Evolutionary conservation across 2,797 vertebrate species (phyloP).

Genomic region (Oceanodroma leucorhoa): DNA sequence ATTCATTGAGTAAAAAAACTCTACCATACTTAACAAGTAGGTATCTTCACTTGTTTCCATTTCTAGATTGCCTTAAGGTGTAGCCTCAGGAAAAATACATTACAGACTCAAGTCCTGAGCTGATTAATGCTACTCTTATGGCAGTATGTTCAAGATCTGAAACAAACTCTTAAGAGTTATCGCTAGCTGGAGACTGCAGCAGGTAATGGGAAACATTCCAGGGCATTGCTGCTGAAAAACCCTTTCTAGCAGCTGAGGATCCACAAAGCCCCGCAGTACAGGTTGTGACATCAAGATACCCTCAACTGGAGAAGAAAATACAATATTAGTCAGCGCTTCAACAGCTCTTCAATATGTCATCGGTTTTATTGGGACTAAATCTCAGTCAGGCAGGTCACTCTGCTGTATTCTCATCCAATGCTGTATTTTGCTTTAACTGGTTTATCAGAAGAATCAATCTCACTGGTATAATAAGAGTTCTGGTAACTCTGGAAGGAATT

Average conservation of each 20-base stretch:
- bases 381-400: not conserved
- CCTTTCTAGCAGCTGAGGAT: not conserved
- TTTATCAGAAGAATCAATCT: slow-evolving; percentile 37
- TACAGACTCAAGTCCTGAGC: not conserved
- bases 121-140: not conserved
- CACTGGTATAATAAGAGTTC: not conserved
- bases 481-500: slow-evolving; percentile 14
- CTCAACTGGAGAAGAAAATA: slow-evolving; percentile 1
- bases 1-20: not conserved
- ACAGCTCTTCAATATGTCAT: not conserved
- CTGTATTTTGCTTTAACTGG: not conserved
- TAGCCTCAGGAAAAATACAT: slow-evolving; percentile 49
- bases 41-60: not conserved
- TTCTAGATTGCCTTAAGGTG: slow-evolving; percentile 49
- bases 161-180: not conserved
- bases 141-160: not conserved
- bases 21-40: not conserved
- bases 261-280: not conserved
- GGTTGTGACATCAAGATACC: not conserved
- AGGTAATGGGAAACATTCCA: not conserved
- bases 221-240: not conserved
- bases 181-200: not conserved
- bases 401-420: not conserved
- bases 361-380: not conserved
- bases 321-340: not conserved